Base-by-base conservation (phyloP, 2,113 vertebrate genomes). In the Herpailurus yagouaroundi region DNA sequence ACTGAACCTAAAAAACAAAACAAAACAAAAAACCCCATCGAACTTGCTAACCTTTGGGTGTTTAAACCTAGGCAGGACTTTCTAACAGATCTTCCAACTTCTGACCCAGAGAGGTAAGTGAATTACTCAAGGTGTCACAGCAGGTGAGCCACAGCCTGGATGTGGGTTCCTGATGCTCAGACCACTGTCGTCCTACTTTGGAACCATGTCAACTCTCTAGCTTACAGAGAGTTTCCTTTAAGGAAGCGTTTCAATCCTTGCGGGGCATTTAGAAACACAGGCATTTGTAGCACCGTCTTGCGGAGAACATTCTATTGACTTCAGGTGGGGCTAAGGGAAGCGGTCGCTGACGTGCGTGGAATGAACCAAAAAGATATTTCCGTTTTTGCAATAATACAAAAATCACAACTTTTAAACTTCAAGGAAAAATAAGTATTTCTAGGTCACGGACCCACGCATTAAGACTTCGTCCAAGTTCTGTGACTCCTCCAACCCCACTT, bases 21-120 rank as follows among this genome's bases (percentile, higher is more conserved):
- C 41, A 41, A 41, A 41, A 41, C 45, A 45, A 93, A 15, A 60
- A 41, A 23, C 45, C 45, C 45, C 45, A 83, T 12, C 33, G 5
- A 85, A 41, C 13, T 55, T 57, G 11, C 63, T 83, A 63, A 68
- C 45, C 57, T 91, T 91, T 77, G 69, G 71, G 33, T 76, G 84
- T 95, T 88, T 48, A 84, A 96, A 95, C 29, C 19, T 25, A 79
- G 80, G 33, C 71, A n/a, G 60, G 19, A 69, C 29, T 86, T 96
- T 91, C 27, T 48, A 41, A 63, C 92, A 77, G 33, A 15, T 50
- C 69, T 77, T 68, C 45, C 33, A 18, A 76, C 14, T 66, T 94
- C 27, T n/a, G 14, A 21, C 50, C 73, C 68, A 66, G 52, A 85
- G 71, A 83, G 21, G 71, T 63, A 27, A 93, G 41, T 16, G 45